phyloP scores from a whole-genome alignment of 2,113 vertebrate species.

The Oostethus manadensis region DNA sequence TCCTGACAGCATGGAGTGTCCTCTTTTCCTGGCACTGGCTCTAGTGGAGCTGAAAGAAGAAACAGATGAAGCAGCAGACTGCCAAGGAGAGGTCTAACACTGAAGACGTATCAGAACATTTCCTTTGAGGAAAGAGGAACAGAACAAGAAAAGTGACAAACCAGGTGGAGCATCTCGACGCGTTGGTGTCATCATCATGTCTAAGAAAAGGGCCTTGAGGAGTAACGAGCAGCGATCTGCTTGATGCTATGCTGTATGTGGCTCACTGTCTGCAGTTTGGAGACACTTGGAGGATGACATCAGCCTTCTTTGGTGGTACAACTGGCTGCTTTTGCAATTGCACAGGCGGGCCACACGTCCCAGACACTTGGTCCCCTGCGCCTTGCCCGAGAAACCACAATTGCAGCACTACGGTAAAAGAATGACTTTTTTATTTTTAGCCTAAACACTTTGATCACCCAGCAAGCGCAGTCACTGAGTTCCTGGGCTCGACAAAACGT shows the following conservation, averaged over 20 bases:
- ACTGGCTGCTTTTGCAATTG: slow-evolving; percentile 59
- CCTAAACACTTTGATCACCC: slow-evolving; percentile 56
- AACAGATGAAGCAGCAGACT: slow-evolving; percentile 34
- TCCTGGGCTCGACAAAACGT: slow-evolving; percentile 43
- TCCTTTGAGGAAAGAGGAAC: neutral
- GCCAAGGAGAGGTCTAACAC: slow-evolving; percentile 7
- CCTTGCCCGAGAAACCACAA: slow-evolving; percentile 55
- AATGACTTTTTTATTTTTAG: slow-evolving; percentile 56
- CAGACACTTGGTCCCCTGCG: slow-evolving; percentile 42
- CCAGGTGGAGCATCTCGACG: neutral
- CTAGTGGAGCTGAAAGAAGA: slow-evolving; percentile 20
- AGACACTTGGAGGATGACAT: slow-evolving; percentile 33
- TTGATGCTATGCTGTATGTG: neutral
- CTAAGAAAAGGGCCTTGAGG: slow-evolving; percentile 4
- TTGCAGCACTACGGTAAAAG: slow-evolving; percentile 49
- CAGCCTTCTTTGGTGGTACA: slow-evolving; percentile 30
- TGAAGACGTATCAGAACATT: neutral
- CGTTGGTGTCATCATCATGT: neutral
- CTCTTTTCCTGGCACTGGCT: slow-evolving; percentile 35
- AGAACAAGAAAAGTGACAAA: neutral
- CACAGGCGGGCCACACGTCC: slow-evolving; percentile 56
- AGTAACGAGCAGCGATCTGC: too few relatives aligned
- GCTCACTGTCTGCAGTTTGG: slow-evolving; percentile 16
- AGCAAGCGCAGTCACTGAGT: slow-evolving; percentile 8
- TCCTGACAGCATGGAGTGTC: slow-evolving; percentile 16